Conservation (phyloP, 2,797 vertebrate genomes). For the Bufotes viridis region DNA sequence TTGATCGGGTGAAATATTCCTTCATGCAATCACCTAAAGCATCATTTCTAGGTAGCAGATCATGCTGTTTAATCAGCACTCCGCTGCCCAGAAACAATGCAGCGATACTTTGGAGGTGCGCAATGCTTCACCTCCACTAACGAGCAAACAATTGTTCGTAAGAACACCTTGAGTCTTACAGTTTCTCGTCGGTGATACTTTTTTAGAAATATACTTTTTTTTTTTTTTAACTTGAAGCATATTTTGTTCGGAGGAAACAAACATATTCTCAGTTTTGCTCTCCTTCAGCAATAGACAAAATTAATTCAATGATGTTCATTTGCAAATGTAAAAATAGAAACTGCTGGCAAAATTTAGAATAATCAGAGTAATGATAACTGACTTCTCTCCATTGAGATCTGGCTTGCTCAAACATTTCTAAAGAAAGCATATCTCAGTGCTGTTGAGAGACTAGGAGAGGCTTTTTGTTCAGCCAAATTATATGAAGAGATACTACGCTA, state of each 20-base stretch:
- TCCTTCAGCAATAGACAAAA: background rate
- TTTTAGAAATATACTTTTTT: background rate
- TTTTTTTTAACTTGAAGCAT: background rate
- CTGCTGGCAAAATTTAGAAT: background rate
- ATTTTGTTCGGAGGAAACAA: background rate
- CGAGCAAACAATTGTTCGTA: background rate
- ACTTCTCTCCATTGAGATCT: background rate
- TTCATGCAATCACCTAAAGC: too few species aligned
- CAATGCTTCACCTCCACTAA: too few species aligned
- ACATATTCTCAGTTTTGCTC: background rate
- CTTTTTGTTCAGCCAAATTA: too few species aligned
- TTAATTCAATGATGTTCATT: conserved; percentile 4
- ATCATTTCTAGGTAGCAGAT: too few species aligned
- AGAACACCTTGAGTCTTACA: background rate
- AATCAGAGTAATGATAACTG: background rate
- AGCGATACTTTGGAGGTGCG: background rate
- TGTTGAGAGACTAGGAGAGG: too few species aligned
- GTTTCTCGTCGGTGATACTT: background rate
- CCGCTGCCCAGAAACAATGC: too few species aligned
- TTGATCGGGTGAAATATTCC: too few species aligned
- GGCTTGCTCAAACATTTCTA: background rate
- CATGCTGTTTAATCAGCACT: too few species aligned
- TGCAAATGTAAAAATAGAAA: background rate
- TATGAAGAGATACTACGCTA: too few species aligned
- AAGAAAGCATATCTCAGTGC: too few species aligned